Conservation (phyloP, 1,140 invertebrate genomes). For the Acromyrmex echinatior region DNA sequence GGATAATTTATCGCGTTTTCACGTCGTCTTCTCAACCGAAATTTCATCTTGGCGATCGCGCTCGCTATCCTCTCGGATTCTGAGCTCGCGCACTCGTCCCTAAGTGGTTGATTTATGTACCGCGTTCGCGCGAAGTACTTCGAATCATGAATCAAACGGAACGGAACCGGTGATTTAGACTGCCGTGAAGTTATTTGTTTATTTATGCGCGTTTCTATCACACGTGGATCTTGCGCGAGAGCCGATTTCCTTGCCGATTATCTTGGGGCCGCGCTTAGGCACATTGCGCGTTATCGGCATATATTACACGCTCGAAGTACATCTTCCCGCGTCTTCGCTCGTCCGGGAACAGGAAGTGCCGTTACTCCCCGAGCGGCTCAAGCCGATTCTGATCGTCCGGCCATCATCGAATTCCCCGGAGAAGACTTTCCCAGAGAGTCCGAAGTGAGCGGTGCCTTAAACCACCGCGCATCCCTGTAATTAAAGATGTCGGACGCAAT, state of each 20-base stretch:
- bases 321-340: conserved; percentile 25
- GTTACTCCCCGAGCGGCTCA: conserved; percentile 47
- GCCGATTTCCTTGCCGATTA: conserved; percentile 60
- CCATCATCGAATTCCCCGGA: conserved; percentile 39
- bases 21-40: conserved; percentile 33
- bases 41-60: conserved; percentile 58
- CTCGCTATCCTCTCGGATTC: conserved; percentile 35
- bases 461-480: conserved; percentile 21
- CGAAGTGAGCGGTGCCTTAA: background rate
- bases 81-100: conserved; percentile 14
- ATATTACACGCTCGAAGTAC: conserved; percentile 53
- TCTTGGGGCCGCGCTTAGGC: conserved; percentile 33
- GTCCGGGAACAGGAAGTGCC: conserved; percentile 49
- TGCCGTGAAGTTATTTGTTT: conserved; percentile 52
- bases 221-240: conserved; percentile 35
- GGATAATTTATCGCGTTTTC: conserved; percentile 51
- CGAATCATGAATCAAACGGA: conserved; percentile 58
- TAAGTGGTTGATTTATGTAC: conserved; percentile 67
- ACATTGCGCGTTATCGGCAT: conserved; percentile 57
- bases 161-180: conserved; percentile 66
- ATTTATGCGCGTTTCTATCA: conserved; percentile 59
- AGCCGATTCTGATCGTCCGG: conserved; percentile 48
- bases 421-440: conserved; percentile 37
- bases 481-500: conserved; percentile 35
- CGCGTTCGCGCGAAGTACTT: conserved; percentile 19